These are phyloP conservation scores for Phalacrocorax carbo DNA, from an alignment of 2,113 vertebrate genomes.

Conservation along the genomic window DNA sequence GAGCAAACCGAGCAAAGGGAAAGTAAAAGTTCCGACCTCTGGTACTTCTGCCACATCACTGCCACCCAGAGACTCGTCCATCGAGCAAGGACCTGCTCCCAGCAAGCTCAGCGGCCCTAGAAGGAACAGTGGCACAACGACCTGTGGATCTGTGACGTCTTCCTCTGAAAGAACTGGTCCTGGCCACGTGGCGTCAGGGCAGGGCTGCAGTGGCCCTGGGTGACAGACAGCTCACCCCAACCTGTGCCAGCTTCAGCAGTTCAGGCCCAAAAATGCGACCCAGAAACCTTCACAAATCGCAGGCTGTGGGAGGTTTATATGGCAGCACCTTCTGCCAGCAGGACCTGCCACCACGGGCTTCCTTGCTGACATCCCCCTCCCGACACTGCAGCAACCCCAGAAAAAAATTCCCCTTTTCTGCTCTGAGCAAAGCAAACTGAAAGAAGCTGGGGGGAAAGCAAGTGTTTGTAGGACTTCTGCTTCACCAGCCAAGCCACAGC, in stretches of 20 bases:
- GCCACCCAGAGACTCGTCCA: background rate
- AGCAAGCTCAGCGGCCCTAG: background rate
- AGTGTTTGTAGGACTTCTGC: background rate
- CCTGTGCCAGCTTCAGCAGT: background rate
- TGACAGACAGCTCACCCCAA: background rate
- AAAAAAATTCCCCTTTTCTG: background rate
- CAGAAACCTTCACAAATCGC: background rate
- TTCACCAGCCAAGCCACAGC: background rate
- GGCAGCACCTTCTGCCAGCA: background rate
- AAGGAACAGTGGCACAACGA: background rate
- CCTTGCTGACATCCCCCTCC: fast-evolving
- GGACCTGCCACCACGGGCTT: background rate
- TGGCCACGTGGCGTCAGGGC: background rate
- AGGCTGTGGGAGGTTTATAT: background rate
- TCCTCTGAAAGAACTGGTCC: background rate
- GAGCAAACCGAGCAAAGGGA: background rate
- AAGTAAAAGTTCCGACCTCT: background rate
- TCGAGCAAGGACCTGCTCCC: background rate
- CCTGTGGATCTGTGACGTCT: background rate
- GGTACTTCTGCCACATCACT: background rate
- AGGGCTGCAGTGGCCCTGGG: background rate
- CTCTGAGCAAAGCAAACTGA: fast-evolving
- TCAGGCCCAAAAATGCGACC: fast-evolving
- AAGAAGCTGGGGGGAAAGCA: background rate
- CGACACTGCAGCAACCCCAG: background rate